Evolutionary conservation across 2,113 vertebrate species (phyloP).

Genomic region (Fulica atra): DNA sequence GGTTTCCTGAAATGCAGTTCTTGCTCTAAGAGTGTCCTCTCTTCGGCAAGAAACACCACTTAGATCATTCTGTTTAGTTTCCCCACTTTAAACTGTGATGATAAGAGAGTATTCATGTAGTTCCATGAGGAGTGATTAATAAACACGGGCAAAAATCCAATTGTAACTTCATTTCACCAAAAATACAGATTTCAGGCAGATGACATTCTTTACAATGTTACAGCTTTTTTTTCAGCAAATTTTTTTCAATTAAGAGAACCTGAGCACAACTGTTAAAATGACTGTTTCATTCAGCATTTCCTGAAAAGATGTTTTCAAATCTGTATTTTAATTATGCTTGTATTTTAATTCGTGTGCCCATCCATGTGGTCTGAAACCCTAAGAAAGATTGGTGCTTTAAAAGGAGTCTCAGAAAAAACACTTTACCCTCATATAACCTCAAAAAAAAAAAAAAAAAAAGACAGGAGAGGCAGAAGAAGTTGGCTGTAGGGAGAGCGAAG

Average conservation of each 20-base stretch:
- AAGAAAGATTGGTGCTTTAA: background rate
- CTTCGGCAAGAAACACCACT: background rate
- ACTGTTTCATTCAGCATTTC: background rate
- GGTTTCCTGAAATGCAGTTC: background rate
- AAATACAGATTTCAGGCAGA: background rate
- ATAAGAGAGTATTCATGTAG: background rate
- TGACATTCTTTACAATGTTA: background rate
- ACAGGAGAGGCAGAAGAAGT: background rate
- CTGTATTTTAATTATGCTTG: background rate
- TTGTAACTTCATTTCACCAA: background rate
- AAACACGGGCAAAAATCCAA: background rate
- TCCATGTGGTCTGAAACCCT: background rate
- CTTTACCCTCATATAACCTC: background rate
- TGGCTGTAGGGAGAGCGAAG: background rate
- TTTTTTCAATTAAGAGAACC: background rate
- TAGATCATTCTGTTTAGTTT: background rate
- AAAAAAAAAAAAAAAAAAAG: background rate
- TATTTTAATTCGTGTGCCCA: background rate
- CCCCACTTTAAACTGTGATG: background rate
- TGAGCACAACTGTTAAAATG: background rate
- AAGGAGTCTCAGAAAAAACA: background rate
- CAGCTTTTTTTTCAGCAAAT: background rate
- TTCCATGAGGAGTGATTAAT: background rate
- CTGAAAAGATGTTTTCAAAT: background rate
- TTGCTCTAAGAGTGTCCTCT: background rate